Base-by-base conservation (phyloP, 2,797 vertebrate genomes). In the Thaleichthys pacificus region DNA sequence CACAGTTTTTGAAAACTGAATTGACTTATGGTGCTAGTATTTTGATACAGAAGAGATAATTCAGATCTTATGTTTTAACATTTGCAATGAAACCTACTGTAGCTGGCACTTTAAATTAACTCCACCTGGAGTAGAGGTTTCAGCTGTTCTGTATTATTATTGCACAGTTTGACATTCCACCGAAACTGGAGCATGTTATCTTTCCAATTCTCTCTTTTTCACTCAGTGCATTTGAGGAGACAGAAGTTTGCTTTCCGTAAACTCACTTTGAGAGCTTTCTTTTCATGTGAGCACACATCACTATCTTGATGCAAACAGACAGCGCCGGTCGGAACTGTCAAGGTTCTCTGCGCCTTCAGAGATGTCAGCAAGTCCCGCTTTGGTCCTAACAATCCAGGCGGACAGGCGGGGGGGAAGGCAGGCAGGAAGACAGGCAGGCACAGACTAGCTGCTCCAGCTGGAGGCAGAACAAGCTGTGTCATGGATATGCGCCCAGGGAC, bases 311-410 rank as follows among this genome's bases (percentile, higher is more conserved):
- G 80, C 66, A 60, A 87, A 75, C 87, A 82, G 87, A 89, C 88
- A 82, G 78, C 22, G 76, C 77, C 74, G 76, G 32, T 73, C 82
- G 79, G 86, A 79, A 61, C 70, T 71, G 77, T 81, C 83, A 83
- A 84, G 83, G 86, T 84, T 88, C 82, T 77, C 80, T 68, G 42
- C 80, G 85, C 84, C 85, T 85, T 85, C 81, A 82, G 70, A 90
- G 87, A 91, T 89, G 86, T 89, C 88, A 86, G 69, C 61, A 66
- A 28, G 26, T 72, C 71, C 74, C 32, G 49, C 77, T 74, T 81
- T 66, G 47, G 69, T 66, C 61, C 42, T n/a, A 3, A 24, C 35
- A 32, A 22, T 35, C 32, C 12, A 35, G 21, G 1, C 26, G 58
- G 8, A 56, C 68, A 28, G 30, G 58, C 19, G 60, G 8, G 64